Conservation (phyloP, 2,888 invertebrate species). For the Endotricha flammealis region DNA sequence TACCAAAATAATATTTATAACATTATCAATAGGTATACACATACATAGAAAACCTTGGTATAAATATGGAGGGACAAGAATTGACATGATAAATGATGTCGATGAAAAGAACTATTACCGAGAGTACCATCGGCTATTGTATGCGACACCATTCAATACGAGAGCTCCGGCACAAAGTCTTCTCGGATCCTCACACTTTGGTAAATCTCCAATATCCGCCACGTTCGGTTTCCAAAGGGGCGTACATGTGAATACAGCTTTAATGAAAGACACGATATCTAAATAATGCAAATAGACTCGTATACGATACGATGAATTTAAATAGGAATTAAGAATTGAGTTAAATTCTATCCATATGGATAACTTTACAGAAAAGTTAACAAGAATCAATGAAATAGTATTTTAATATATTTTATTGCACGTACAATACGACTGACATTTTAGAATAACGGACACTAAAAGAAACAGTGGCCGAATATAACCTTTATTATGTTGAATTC, state of each 20-base stretch:
- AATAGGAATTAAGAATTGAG: too few species aligned
- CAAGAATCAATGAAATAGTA: too few species aligned
- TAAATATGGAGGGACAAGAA: conserved; percentile 25
- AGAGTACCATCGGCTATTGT: conserved; percentile 49
- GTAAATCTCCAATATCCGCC: conserved; percentile 69
- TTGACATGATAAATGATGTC: conserved; percentile 29
- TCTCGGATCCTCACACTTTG: conserved; percentile 62
- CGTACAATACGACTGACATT: too few species aligned
- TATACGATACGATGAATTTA: not conserved
- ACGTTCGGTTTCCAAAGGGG: conserved; percentile 50
- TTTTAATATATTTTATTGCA: too few species aligned
- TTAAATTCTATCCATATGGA: too few species aligned
- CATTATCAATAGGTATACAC: too few species aligned
- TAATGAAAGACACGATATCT: conserved; percentile 17
- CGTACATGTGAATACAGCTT: conserved; percentile 38
- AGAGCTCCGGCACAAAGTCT: conserved; percentile 55
- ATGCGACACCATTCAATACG: conserved; percentile 40
- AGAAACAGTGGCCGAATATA: too few species aligned
- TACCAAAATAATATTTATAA: too few species aligned
- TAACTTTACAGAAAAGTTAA: too few species aligned
- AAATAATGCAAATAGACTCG: not conserved
- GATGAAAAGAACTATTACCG: conserved; percentile 49
- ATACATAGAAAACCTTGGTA: too few species aligned
- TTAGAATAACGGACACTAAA: too few species aligned
- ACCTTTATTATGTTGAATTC: too few species aligned